A percentile compares a stretch with the other conserved stretches of the same genome.
Evolutionary conservation across 2,888 invertebrate genomes (phyloP).

Genomic region (Euphydryas editha): DNA sequence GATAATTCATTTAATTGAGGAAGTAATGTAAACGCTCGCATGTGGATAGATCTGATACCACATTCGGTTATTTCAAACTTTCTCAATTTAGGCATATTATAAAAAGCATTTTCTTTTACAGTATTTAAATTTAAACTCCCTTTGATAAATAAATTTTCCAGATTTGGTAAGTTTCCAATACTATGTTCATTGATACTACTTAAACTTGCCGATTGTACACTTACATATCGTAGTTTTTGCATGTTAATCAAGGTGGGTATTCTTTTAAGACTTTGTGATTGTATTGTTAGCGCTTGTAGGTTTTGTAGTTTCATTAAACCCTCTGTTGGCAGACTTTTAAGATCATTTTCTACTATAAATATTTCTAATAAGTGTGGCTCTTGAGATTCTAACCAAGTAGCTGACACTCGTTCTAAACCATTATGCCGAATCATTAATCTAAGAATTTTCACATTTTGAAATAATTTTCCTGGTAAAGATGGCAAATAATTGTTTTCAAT

Average conservation of each 20-base stretch:
- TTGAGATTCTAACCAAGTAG: slow-evolving; percentile 91
- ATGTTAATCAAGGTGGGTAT: slow-evolving; percentile 89
- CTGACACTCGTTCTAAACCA: slow-evolving; percentile 90
- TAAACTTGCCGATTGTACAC: slow-evolving; percentile 87
- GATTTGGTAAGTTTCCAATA: slow-evolving; percentile 87
- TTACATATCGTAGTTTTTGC: slow-evolving; percentile 88
- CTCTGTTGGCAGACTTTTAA: slow-evolving; percentile 91
- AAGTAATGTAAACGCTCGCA: slow-evolving; percentile 88
- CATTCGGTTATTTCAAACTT: slow-evolving; percentile 90
- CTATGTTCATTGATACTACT: slow-evolving; percentile 86
- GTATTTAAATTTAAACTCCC: slow-evolving; percentile 87
- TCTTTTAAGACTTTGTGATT: slow-evolving; percentile 89
- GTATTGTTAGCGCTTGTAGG: slow-evolving; percentile 92
- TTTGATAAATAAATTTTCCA: slow-evolving; percentile 90
- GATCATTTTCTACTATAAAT: slow-evolving; percentile 92
- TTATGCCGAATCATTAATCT: slow-evolving; percentile 93
- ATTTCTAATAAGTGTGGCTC: slow-evolving; percentile 91
- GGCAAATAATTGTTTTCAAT: slow-evolving; percentile 94
- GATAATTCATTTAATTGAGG: slow-evolving; percentile 88
- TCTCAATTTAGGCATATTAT: slow-evolving; percentile 86
- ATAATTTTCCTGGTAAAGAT: slow-evolving; percentile 92
- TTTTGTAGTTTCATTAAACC: slow-evolving; percentile 89
- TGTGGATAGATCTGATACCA: slow-evolving; percentile 90
- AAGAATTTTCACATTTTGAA: slow-evolving; percentile 89
- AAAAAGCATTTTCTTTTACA: slow-evolving; percentile 89